phyloP scores from a whole-genome alignment of 1,140 invertebrate genomes.

The Nasonia longicornis region DNA sequence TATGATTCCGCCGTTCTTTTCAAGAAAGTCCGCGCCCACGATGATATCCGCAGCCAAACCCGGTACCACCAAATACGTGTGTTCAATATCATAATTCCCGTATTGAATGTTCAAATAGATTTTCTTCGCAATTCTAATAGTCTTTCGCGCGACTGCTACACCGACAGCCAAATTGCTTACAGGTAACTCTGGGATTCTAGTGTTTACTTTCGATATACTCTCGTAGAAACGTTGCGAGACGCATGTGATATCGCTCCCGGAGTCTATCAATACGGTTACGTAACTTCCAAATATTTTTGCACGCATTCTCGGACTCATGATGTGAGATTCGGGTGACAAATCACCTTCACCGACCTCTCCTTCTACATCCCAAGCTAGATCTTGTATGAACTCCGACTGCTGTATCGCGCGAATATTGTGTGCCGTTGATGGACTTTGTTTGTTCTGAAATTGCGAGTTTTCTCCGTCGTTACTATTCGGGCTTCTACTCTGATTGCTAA shows the following conservation, averaged over 20 bases:
- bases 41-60: neutral
- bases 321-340: neutral
- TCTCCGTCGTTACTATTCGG: no score
- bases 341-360: neutral
- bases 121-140: neutral
- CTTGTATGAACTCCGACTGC: neutral
- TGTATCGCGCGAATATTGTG: neutral
- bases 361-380: neutral
- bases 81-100: neutral
- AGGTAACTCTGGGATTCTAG: neutral
- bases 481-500: no score
- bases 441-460: no score
- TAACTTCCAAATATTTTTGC: neutral
- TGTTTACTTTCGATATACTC: neutral
- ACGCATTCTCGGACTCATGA: neutral
- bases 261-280: neutral
- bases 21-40: neutral
- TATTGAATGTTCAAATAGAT: neutral
- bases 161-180: neutral
- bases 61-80: neutral
- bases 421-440: no score
- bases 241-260: neutral
- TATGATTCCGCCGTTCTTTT: neutral
- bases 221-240: neutral
- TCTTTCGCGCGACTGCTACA: neutral